A percentile compares a stretch with the other conserved stretches of the same genome.
Conservation (phyloP, 2,797 vertebrate species). For the Mycteria americana region DNA sequence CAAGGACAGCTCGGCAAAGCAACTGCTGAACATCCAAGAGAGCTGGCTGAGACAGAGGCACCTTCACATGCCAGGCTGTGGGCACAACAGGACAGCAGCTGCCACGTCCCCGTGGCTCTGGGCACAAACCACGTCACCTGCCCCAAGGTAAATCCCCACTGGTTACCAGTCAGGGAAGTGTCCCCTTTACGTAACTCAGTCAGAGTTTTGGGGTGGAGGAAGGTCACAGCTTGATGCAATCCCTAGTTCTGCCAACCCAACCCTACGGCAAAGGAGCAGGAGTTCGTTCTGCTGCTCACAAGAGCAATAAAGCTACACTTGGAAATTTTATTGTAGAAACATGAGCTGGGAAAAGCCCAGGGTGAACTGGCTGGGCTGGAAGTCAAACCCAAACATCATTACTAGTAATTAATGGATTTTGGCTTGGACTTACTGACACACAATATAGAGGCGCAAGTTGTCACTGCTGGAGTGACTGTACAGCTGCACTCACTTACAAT, state of each 20-base stretch:
- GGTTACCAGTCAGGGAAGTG: neutral
- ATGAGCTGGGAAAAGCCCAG: neutral
- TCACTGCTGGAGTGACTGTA: neutral
- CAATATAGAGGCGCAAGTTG: neutral
- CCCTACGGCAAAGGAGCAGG: neutral
- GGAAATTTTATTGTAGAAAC: neutral
- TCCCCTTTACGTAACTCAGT: neutral
- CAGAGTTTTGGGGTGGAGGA: neutral
- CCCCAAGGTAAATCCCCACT: neutral
- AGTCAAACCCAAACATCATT: slow-evolving; percentile 5
- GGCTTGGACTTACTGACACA: neutral
- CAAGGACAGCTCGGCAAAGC: neutral
- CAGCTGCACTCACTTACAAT: neutral
- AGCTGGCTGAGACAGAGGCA: neutral
- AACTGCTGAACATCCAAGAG: neutral
- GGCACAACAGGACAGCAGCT: neutral
- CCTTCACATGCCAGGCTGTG: neutral
- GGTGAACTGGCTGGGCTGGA: neutral
- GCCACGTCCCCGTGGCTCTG: neutral
- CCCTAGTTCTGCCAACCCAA: neutral
- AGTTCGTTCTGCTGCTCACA: neutral
- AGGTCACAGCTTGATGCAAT: neutral
- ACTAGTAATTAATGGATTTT: slow-evolving; percentile 21
- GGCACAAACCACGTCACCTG: accelerated
- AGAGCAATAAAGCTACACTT: neutral